A percentile compares a stretch with the other conserved stretches of the same genome.
These are phyloP conservation scores for Heterotilapia buettikoferi DNA, from an alignment of 2,113 vertebrate species.

Conservation along the genomic window DNA sequence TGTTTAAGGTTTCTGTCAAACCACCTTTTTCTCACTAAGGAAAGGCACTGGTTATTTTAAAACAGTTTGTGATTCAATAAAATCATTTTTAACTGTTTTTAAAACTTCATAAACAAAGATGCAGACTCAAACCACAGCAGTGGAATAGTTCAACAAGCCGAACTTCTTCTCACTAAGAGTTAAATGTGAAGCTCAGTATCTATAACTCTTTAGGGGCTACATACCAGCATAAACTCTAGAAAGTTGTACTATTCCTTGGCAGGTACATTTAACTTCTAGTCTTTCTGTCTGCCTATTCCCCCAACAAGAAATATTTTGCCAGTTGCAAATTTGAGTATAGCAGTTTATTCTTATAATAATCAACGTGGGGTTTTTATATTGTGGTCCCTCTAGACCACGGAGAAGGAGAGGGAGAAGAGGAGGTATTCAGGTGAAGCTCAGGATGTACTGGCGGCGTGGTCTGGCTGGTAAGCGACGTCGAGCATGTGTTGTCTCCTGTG, in stretches of 20 bases:
- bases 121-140: neutral
- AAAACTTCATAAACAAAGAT: neutral
- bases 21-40: neutral
- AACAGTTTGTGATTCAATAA: neutral
- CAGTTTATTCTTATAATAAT: neutral
- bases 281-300: neutral
- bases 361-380: rapidly evolving
- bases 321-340: neutral
- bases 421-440: no score
- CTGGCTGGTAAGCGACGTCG: no score
- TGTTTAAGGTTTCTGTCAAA: conserved; percentile 9
- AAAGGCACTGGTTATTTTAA: neutral
- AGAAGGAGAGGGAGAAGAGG: no score
- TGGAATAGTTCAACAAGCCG: rapidly evolving
- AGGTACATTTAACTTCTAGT: neutral
- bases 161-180: neutral
- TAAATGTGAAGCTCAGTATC: neutral
- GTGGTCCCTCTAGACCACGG: no score
- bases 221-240: neutral
- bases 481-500: no score
- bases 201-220: neutral
- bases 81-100: neutral
- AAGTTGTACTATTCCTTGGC: neutral
- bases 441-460: no score
- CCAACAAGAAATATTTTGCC: neutral